Base-by-base conservation (phyloP, 2,888 invertebrate genomes). In the Agonopterix alstromeriana region DNA sequence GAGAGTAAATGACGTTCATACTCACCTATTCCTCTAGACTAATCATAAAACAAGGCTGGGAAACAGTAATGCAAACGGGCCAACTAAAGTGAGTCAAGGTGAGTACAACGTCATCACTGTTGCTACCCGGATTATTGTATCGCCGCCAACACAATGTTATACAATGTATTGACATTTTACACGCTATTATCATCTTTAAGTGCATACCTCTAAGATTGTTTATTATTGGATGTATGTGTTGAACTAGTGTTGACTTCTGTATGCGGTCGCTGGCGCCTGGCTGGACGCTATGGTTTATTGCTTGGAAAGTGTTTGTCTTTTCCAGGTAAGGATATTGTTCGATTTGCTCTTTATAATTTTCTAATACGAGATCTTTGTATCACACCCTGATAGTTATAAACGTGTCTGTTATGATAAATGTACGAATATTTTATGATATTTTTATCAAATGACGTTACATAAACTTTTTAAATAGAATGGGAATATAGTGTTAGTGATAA, bases 81-180 rank as follows among this genome's bases (percentile, higher is more conserved):
- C 74, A 72, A 67, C 76, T 69, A 70, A 86, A 82, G 77, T 85
- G 80, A 86, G 86, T 85, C 86, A 87, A 87, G 86, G 86, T 84
- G 81, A 84, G 70, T 60, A 58, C 71, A 67, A 73, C 82, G 81
- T 82, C 77, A 77, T 60, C 63, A 65, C 69, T 73, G 86, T 87
- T 88, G 77, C 86, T 67, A 86, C 79, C 83, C 85, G 86, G 85
- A 81, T 75, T 45, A 52, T 41, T 27, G 44, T 48, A 45, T 14
- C 38, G 17, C 41, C 44, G 50, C 41, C 47, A 42, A 36, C 47
- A 27, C 36, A 35, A 48, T 36, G 48, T 46, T 45, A 47, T 35
- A 51, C 46, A 46, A 47, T 36, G 35, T 42, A 12, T 10, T 43
- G 11, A 35, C 43, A 43, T 41, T 43, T 38, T 35, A 17, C 44